Evolutionary conservation across 1,140 invertebrate genomes (phyloP).

Genomic region (Tetramorium simillimum): DNA sequence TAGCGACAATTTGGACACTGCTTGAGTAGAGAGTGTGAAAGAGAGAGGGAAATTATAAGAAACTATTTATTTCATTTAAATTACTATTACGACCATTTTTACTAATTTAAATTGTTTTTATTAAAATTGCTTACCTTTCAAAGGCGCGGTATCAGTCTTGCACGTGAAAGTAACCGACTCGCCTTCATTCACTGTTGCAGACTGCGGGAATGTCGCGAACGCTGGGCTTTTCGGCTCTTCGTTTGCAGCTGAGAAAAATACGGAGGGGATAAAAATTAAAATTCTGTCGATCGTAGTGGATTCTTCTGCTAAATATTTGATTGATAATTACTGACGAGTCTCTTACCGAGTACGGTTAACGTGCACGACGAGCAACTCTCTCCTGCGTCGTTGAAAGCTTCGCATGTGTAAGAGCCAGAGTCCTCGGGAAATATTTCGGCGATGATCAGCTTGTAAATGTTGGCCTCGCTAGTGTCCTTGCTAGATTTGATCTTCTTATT

Average conservation of each 20-base stretch:
- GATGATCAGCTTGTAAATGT: conserved; percentile 95
- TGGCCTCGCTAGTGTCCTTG: conserved; percentile 96
- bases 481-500: conserved; percentile 98
- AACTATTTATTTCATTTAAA: background rate
- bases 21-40: no score
- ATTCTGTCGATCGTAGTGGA: background rate
- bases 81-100: background rate
- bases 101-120: background rate
- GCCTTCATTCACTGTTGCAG: conserved; percentile 93
- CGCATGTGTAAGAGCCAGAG: conserved; percentile 97
- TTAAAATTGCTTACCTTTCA: conserved; percentile 86
- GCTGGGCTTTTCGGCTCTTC: conserved; percentile 93
- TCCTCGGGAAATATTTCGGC: conserved; percentile 98
- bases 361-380: conserved; percentile 97
- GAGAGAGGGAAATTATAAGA: background rate
- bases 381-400: conserved; percentile 97
- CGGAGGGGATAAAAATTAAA: background rate
- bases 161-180: conserved; percentile 93
- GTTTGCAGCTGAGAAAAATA: conserved; percentile 89
- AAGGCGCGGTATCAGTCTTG: conserved; percentile 90
- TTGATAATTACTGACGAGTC: conserved; percentile 86
- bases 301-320: background rate
- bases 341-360: conserved; percentile 90
- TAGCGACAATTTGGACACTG: background rate
- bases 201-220: conserved; percentile 96